A percentile compares a stretch with the other conserved stretches of the same genome.
Evolutionary conservation across 2,113 vertebrate species (phyloP).

Genomic region (Cheilinus undulatus): DNA sequence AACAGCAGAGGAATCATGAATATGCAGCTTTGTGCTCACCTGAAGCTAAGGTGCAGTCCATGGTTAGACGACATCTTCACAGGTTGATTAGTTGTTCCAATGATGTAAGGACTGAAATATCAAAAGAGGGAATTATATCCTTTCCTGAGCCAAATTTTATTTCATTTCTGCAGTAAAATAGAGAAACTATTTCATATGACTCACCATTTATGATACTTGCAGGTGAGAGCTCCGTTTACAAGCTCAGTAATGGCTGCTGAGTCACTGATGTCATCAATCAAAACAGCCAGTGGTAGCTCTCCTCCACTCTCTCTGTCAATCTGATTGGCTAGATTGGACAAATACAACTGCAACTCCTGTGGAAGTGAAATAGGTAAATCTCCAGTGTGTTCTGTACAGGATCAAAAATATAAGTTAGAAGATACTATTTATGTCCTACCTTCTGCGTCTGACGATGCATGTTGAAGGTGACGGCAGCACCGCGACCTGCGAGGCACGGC

Average conservation of each 20-base stretch:
- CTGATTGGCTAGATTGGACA: slow-evolving; percentile 95
- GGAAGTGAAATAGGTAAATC: background rate
- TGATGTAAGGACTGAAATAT: slow-evolving; percentile 91
- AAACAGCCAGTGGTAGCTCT: slow-evolving; percentile 91
- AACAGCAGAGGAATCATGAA: background rate
- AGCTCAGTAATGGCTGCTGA: slow-evolving; percentile 91
- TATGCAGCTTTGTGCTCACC: slow-evolving; percentile 77
- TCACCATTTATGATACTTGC: slow-evolving; percentile 99
- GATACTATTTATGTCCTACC: slow-evolving; percentile 73
- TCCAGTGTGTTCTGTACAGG: background rate
- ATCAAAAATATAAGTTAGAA: background rate
- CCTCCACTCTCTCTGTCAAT: slow-evolving; percentile 91
- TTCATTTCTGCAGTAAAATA: background rate
- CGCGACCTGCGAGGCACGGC: slow-evolving; percentile 68
- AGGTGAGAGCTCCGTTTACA: slow-evolving; percentile 94
- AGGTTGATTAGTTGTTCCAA: slow-evolving; percentile 96
- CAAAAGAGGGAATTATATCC: background rate
- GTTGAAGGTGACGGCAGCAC: slow-evolving; percentile 91
- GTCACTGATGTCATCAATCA: slow-evolving; percentile 93
- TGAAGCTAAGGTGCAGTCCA: slow-evolving; percentile 95
- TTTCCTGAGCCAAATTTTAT: background rate
- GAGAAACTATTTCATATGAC: background rate
- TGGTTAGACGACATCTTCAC: slow-evolving; percentile 96
- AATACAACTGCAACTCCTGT: slow-evolving; percentile 94
- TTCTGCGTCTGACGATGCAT: slow-evolving; percentile 97